Conservation (phyloP, 2,888 invertebrate genomes). For the Agelastica alni region DNA sequence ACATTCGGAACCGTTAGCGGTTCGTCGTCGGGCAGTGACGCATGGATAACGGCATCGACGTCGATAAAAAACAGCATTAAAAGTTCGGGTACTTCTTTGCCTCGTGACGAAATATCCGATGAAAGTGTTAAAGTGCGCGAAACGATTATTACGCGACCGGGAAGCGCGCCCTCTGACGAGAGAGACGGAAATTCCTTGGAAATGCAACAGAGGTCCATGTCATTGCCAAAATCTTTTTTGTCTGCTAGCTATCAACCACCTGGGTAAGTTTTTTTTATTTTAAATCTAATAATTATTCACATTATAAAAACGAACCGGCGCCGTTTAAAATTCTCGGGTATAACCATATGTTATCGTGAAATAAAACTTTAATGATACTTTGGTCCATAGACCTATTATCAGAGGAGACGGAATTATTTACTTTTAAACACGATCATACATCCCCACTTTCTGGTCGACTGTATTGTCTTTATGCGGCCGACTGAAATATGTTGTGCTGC, state of each 20-base stretch:
- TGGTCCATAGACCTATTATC: too few relatives aligned
- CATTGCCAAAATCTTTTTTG: conserved; percentile 61
- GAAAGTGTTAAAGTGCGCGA: conserved; percentile 49
- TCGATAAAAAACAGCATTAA: conserved; percentile 57
- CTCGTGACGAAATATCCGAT: conserved; percentile 54
- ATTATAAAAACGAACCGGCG: too few relatives aligned
- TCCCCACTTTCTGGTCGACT: too few relatives aligned
- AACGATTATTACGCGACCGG: conserved; percentile 58
- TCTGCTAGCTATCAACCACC: conserved; percentile 45
- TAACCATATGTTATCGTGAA: too few relatives aligned
- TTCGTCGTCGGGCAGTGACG: conserved; percentile 61
- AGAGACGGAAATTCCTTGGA: conserved; percentile 41
- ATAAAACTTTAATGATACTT: too few relatives aligned
- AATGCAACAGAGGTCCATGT: conserved; percentile 60
- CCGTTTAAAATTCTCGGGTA: too few relatives aligned
- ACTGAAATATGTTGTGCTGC: too few relatives aligned
- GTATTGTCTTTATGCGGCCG: too few relatives aligned
- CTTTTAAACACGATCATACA: too few relatives aligned
- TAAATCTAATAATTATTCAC: too few relatives aligned
- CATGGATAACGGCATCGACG: conserved; percentile 60
- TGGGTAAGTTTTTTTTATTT: conserved; percentile 19
- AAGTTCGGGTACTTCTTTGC: conserved; percentile 60
- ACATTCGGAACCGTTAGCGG: conserved; percentile 35
- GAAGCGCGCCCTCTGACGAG: conserved; percentile 60
- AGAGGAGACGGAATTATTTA: too few relatives aligned